phyloP scores from a whole-genome alignment of 35 echinoderm and acorn worm species.

The Nesometra sesokonis region DNA sequence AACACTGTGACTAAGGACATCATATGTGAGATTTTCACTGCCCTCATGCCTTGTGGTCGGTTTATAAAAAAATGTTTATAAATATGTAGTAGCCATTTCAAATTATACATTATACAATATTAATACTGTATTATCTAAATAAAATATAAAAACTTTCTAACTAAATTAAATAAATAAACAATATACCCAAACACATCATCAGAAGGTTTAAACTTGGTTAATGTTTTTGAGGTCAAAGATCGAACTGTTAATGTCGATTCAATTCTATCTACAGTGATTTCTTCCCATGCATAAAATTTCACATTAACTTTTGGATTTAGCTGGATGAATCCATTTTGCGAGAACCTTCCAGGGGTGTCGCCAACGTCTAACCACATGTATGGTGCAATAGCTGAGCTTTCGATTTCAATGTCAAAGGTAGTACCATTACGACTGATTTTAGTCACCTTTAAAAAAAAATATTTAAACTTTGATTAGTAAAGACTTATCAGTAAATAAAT shows the following conservation, averaged over 20 bases:
- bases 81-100: too few species aligned
- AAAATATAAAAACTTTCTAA: neutral
- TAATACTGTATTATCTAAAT: too few species aligned
- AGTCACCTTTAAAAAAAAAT: conserved; percentile 1
- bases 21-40: too few species aligned
- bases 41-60: too few species aligned
- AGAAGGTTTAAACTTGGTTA: neutral
- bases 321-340: conserved; percentile 79
- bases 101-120: too few species aligned
- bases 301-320: conserved; percentile 6
- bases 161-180: neutral
- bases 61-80: too few species aligned
- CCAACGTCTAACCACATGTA: conserved; percentile 69
- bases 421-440: conserved; percentile 5
- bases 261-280: conserved; percentile 24
- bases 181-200: neutral
- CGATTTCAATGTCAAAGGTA: conserved; percentile 37
- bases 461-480: too few species aligned
- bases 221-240: conserved; percentile 9
- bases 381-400: conserved; percentile 32
- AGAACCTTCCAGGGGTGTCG: conserved; percentile 52
- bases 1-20: too few species aligned
- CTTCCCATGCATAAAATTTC: conserved; percentile 55
- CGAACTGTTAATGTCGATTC: conserved; percentile 30
- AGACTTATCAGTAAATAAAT: too few species aligned